phyloP scores from a whole-genome alignment of 2,797 vertebrate species.

The Poecilia gillii region DNA sequence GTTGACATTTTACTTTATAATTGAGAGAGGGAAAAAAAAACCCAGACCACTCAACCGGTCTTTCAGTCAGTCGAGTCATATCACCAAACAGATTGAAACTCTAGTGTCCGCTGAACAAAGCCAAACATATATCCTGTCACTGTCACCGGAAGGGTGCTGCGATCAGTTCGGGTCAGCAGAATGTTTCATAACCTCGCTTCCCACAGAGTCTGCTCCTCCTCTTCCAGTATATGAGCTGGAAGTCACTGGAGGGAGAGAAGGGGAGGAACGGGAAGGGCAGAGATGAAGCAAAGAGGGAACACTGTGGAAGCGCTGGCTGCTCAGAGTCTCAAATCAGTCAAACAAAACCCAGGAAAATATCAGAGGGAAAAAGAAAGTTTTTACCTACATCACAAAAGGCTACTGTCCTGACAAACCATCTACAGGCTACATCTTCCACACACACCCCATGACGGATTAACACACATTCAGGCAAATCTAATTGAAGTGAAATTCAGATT shows the following conservation, averaged over 20 bases:
- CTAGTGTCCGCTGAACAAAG: not conserved
- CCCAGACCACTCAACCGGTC: not conserved
- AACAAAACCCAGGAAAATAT: not conserved
- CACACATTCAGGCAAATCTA: slow-evolving; percentile 33
- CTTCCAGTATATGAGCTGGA: slow-evolving; percentile 56
- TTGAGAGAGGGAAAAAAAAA: slow-evolving; percentile 5
- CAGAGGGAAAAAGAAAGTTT: not conserved
- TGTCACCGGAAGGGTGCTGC: slow-evolving; percentile 1
- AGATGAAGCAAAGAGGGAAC: slow-evolving; percentile 14
- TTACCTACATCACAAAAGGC: not conserved
- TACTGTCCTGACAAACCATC: not conserved
- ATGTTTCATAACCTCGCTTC: slow-evolving; percentile 72
- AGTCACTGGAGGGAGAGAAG: slow-evolving; percentile 20
- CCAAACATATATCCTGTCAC: slow-evolving; percentile 13
- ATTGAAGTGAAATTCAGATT: slow-evolving; percentile 50
- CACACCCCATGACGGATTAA: not conserved
- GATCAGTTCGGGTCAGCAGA: slow-evolving; percentile 49
- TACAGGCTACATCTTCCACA: not conserved
- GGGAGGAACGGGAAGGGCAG: not conserved
- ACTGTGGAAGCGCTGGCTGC: slow-evolving; percentile 4
- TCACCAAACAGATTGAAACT: slow-evolving; percentile 6
- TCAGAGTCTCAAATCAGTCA: slow-evolving; percentile 1
- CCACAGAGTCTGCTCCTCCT: slow-evolving; percentile 63
- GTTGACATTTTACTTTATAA: slow-evolving; percentile 21
- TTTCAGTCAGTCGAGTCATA: not conserved